Base-by-base conservation (phyloP, 2,888 invertebrate genomes). In the Hofmannophila pseudospretella region DNA sequence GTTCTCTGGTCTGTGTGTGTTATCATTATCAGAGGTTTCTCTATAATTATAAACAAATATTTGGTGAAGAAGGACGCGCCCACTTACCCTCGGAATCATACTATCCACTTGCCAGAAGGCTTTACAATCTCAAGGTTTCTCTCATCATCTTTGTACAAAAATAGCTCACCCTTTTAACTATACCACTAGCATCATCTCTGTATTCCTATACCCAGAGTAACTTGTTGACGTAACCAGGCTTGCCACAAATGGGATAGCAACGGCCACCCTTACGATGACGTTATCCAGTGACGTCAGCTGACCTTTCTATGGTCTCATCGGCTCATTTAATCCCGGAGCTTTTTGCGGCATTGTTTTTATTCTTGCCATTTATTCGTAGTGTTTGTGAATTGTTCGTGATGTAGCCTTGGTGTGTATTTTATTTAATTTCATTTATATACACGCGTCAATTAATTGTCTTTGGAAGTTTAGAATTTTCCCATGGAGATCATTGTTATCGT, bases 291-390 rank as follows among this genome's bases (percentile, higher is more conserved):
- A 41, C 36, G 36, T 31, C 40, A 36, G 9, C 26, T 12, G 19
- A 33, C 37, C 36, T 12, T 40, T 29, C 12, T 27, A 22, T 16
- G 13, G 22, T 23, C 20, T 13, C 13, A 11, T 11, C 27, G 5
- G 16, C 34, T 30, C 34, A 19, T 36, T 33, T 39, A 29, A 39
- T 28, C 36, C 28, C 39, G 34, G 39, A 49, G 42, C 36, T 45
- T 51, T 50, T 46, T 42, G 44, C 29, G 41, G 39, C 42, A 49
- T 45, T 45, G 46, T 51, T n/a, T n/a, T n/a, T n/a, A n/a, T n/a
- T n/a, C 32, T 39, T 13, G 19, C 29, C 22, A 23, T 27, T 8
- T 23, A n/a, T n/a, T n/a, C 10, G 8, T 5, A 31, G 36, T 28
- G 34, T 27, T 37, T 25, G 34, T 28, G 34, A 23, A 25, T 36